phyloP scores from a whole-genome alignment of 1,140 invertebrate species.

The Heliconius hewitsoni region DNA sequence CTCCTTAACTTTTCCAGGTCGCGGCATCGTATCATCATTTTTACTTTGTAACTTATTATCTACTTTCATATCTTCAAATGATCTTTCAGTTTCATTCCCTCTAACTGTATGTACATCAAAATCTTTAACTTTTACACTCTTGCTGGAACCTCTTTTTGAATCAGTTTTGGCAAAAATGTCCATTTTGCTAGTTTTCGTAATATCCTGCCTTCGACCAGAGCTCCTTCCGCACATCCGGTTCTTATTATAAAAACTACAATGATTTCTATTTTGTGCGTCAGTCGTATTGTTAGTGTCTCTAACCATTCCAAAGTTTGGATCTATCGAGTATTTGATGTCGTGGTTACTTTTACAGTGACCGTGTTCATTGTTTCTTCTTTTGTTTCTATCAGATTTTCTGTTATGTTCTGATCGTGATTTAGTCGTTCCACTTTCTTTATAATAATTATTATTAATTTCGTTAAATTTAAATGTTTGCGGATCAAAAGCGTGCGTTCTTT shows the following conservation, averaged over 20 bases:
- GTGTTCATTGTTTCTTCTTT: constrained; percentile 48
- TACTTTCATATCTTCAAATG: constrained; percentile 49
- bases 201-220: constrained; percentile 46
- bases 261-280: constrained; percentile 53
- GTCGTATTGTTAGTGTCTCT: constrained; percentile 50
- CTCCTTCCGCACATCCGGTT: constrained; percentile 58
- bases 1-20: constrained; percentile 69
- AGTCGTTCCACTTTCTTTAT: constrained; percentile 55
- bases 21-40: constrained; percentile 7
- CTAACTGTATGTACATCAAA: constrained; percentile 34
- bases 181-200: constrained; percentile 39
- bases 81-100: constrained; percentile 50
- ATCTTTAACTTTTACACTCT: constrained; percentile 45
- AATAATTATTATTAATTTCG: constrained; percentile 67
- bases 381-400: constrained; percentile 69
- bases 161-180: constrained; percentile 36
- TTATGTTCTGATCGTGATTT: constrained; percentile 60
- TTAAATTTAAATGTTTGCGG: constrained; percentile 58
- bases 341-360: constrained; percentile 63
- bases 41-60: constrained; percentile 31
- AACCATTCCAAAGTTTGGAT: constrained; percentile 64
- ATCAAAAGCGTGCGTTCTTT: constrained; percentile 75
- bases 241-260: constrained; percentile 50
- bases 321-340: constrained; percentile 70
- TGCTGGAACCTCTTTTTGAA: constrained; percentile 48